phyloP scores from a whole-genome alignment of 2,113 vertebrate genomes.

The Megalops atlanticus region DNA sequence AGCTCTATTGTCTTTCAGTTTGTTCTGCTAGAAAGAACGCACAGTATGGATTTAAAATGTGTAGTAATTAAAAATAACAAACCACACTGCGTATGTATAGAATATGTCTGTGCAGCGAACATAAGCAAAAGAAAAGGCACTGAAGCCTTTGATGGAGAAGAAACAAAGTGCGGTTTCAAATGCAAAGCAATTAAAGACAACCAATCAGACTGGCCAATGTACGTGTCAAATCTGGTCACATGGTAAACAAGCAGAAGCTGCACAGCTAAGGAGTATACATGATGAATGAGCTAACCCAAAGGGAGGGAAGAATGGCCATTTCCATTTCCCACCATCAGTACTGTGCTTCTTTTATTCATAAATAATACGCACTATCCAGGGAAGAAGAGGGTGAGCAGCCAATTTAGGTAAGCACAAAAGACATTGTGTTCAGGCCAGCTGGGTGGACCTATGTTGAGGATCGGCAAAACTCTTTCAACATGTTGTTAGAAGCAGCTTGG shows the following conservation, averaged over 20 bases:
- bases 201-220: no score
- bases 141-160: not conserved
- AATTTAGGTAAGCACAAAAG: not conserved
- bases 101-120: constrained; percentile 41
- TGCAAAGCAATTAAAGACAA: constrained; percentile 18
- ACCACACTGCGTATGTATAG: constrained; percentile 39
- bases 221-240: no score
- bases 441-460: not conserved
- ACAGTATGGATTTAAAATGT: constrained; percentile 40
- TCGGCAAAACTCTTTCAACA: not conserved
- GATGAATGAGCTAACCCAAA: not conserved
- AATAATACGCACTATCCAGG: not conserved
- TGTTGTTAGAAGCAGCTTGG: not conserved
- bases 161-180: not conserved
- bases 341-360: not conserved
- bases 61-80: constrained; percentile 49
- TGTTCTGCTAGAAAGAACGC: constrained; percentile 42
- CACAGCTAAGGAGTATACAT: not conserved
- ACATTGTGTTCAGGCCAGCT: not conserved
- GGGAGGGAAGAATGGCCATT: not conserved
- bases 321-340: not conserved
- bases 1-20: constrained; percentile 41
- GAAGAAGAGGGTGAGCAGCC: not conserved
- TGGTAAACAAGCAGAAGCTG: not conserved
- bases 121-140: not conserved